phyloP scores from a whole-genome alignment of 2,113 vertebrate genomes.

The Etia nguti region DNA sequence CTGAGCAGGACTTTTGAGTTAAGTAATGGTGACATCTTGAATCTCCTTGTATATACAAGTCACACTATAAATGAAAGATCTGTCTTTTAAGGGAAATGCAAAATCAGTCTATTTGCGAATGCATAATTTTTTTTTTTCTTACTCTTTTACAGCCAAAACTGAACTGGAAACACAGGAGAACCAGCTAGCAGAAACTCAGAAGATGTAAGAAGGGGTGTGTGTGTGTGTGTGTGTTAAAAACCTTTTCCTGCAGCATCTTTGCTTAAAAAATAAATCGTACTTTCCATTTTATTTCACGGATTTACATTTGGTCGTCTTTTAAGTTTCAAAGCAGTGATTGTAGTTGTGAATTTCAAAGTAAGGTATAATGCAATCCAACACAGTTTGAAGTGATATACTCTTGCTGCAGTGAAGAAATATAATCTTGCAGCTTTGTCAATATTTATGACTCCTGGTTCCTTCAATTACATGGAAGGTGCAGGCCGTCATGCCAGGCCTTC shows the following conservation, averaged over 20 bases:
- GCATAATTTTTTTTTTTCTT: background rate
- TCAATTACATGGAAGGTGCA: slow-evolving; percentile 48
- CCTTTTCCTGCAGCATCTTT: background rate
- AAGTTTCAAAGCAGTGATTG: background rate
- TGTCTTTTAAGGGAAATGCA: background rate
- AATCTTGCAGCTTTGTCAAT: slow-evolving; percentile 54
- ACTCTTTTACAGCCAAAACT: slow-evolving; percentile 80
- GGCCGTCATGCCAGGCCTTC: slow-evolving; percentile 48
- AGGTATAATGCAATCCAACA: background rate
- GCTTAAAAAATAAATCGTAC: background rate
- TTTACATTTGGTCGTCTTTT: background rate
- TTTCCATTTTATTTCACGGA: background rate
- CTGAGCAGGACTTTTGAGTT: slow-evolving; percentile 32
- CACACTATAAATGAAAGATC: background rate
- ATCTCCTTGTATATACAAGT: slow-evolving; percentile 22
- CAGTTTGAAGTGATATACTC: slow-evolving; percentile 2
- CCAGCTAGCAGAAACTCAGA: slow-evolving; percentile 82
- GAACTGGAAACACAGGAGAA: slow-evolving; percentile 85
- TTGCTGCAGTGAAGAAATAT: slow-evolving; percentile 7
- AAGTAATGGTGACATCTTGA: slow-evolving; percentile 39
- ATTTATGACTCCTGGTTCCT: slow-evolving; percentile 56
- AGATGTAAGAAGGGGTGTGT: slow-evolving; percentile 76
- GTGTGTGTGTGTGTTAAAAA: background rate
- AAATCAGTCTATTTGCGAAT: background rate
- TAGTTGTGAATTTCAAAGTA: background rate